Base-by-base conservation (phyloP, 2,888 invertebrate species). In the Caenorhabditis zanzibari region DNA sequence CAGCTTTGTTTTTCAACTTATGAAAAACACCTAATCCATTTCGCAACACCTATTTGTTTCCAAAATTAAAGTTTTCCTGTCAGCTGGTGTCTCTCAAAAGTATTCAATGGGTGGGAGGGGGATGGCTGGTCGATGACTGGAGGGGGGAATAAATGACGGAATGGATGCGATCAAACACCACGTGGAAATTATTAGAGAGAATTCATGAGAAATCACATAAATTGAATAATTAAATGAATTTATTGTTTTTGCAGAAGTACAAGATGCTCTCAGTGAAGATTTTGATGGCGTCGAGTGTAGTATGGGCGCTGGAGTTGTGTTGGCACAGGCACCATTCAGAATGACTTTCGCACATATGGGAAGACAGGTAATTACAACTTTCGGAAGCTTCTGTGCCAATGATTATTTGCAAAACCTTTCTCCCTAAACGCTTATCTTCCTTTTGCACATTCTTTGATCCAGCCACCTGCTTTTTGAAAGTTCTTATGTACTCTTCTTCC, bases 211-310 rank as follows among this genome's bases (percentile, higher is more conserved):
- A 54, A 26, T 26, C 3, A 54, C 9, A 54, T 1, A 44, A 19
- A 7, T 22, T 28, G 9, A 16, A 52, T 5, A 56, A 38, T 3
- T 1, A 28, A 47, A 47, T 16, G 22, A 61, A 12, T 41, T 26
- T 12, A 47, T 26, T 24, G 10, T 35, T 26, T n/a, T 84, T 86
- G 38, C 84, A 88, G 88, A 90, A 64, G 84, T 90, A 24, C 88
- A 88, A 84, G 87, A 88, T 24, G 86, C 85, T 5, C 69, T 90
- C 26, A 85, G 83, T 28, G 86, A 85, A 28, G 79, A 73, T 14
- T 88, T 90, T 71, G 87, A 87, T 24, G 86, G 86, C 7, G 87
- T 90, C 26, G 90, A 90, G 38, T 89, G 90, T 72, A 86, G 85
- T 63, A 84, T 89, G 85, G 88, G 86, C 7, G 80, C 88, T 0